A percentile compares a stretch with the other conserved stretches of the same genome.
Evolutionary conservation across 2,113 vertebrate genomes (phyloP).

Genomic region (Halichoerus grypus): DNA sequence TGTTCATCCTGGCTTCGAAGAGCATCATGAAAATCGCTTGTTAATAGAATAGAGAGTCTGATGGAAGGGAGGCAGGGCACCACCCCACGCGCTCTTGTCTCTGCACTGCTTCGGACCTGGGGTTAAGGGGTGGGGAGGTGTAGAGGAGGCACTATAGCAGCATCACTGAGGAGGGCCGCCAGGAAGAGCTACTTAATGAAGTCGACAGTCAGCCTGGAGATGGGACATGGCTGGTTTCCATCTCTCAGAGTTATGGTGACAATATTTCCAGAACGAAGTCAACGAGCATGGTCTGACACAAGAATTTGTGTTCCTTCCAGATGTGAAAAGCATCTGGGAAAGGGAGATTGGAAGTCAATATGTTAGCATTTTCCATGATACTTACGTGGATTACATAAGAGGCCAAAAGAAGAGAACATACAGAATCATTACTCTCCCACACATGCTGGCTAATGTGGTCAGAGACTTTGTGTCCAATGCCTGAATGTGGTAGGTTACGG

Average conservation of each 20-base stretch:
- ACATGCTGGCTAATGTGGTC: neutral
- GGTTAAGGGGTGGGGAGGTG: too few species aligned
- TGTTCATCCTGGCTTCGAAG: slow-evolving; percentile 57
- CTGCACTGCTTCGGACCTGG: neutral
- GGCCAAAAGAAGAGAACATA: slow-evolving; percentile 2
- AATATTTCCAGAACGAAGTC: slow-evolving; percentile 56
- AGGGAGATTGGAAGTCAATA: slow-evolving; percentile 8
- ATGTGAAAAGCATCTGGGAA: slow-evolving; percentile 66
- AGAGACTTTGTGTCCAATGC: neutral
- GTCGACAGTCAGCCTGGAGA: neutral
- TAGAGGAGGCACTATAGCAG: neutral
- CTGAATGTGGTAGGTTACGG: neutral
- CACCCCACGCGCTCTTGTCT: neutral
- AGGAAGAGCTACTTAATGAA: neutral
- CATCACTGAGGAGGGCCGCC: neutral
- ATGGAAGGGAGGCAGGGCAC: neutral
- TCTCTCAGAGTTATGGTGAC: slow-evolving; percentile 23
- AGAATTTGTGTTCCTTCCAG: slow-evolving; percentile 61
- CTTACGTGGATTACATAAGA: slow-evolving; percentile 26
- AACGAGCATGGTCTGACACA: neutral
- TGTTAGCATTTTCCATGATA: slow-evolving; percentile 58
- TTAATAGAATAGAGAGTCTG: slow-evolving; percentile 22
- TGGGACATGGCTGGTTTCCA: neutral
- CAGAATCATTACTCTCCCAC: neutral
- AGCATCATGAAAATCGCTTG: slow-evolving; percentile 29